phyloP scores from a whole-genome alignment of 2,797 vertebrate genomes.

The Lophotriccus pileatus region DNA sequence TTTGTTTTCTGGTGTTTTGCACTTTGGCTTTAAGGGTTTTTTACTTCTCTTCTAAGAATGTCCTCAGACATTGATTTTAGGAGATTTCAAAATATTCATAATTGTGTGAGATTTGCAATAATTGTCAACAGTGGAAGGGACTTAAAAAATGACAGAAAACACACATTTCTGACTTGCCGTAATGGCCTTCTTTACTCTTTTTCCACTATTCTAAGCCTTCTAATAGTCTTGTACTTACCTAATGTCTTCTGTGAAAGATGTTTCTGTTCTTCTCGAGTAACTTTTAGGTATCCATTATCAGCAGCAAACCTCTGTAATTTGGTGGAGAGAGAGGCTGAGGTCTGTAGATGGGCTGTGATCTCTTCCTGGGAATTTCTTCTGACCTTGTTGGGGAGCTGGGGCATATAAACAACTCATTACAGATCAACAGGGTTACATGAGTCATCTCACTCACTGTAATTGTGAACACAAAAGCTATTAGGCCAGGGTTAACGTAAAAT shows the following conservation, averaged over 20 bases:
- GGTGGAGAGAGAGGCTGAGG: background rate
- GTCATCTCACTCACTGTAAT: background rate
- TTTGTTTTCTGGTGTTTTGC: background rate
- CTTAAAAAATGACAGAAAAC: accelerated
- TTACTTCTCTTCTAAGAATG: background rate
- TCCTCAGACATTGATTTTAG: background rate
- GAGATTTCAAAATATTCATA: background rate
- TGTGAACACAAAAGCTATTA: background rate
- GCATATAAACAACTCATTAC: background rate
- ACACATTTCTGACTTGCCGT: background rate
- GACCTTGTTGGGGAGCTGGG: background rate
- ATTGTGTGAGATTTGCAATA: background rate
- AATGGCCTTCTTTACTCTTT: background rate
- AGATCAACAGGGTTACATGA: background rate
- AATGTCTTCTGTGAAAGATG: background rate
- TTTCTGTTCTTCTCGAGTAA: background rate
- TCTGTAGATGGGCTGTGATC: background rate
- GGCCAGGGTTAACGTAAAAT: background rate
- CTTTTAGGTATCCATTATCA: background rate
- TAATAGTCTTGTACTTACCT: background rate
- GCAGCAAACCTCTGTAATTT: background rate
- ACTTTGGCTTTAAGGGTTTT: background rate
- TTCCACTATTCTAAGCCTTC: background rate
- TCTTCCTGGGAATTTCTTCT: background rate
- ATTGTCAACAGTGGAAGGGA: background rate